A percentile compares a stretch with the other conserved stretches of the same genome.
phyloP scores from a whole-genome alignment of 2,113 vertebrate species.

The Columba livia region DNA sequence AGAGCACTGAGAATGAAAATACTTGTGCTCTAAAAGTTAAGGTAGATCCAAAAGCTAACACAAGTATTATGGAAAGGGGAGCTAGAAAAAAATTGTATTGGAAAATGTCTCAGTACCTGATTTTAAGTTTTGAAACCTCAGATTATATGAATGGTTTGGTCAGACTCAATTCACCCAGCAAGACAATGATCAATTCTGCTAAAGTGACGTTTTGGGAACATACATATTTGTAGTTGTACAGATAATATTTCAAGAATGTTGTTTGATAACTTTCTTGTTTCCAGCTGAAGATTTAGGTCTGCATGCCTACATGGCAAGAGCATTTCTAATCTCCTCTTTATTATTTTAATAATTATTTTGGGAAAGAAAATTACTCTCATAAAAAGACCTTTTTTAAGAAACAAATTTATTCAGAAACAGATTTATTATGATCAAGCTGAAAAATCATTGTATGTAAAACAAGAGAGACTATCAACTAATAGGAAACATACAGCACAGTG shows the following conservation, averaged over 20 bases:
- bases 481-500: background rate
- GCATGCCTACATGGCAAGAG: background rate
- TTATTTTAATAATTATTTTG: background rate
- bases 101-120: background rate
- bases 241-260: constrained; percentile 40
- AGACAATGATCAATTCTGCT: constrained; percentile 45
- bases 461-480: background rate
- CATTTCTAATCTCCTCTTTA: constrained; percentile 21
- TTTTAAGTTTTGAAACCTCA: background rate
- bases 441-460: background rate
- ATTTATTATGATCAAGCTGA: background rate
- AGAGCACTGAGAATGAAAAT: background rate
- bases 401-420: background rate
- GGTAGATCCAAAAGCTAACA: background rate
- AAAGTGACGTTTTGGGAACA: constrained; percentile 46
- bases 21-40: background rate
- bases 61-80: background rate
- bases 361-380: background rate
- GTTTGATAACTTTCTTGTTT: constrained; percentile 34
- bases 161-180: constrained; percentile 20
- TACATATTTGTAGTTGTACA: background rate
- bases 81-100: background rate
- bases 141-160: constrained; percentile 23
- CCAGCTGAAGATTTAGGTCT: constrained; percentile 1
- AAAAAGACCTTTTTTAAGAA: constrained; percentile 4